A percentile compares a stretch with the other conserved stretches of the same genome.
phyloP scores from a whole-genome alignment of 2,888 invertebrate species.

The Augiades crinisus region DNA sequence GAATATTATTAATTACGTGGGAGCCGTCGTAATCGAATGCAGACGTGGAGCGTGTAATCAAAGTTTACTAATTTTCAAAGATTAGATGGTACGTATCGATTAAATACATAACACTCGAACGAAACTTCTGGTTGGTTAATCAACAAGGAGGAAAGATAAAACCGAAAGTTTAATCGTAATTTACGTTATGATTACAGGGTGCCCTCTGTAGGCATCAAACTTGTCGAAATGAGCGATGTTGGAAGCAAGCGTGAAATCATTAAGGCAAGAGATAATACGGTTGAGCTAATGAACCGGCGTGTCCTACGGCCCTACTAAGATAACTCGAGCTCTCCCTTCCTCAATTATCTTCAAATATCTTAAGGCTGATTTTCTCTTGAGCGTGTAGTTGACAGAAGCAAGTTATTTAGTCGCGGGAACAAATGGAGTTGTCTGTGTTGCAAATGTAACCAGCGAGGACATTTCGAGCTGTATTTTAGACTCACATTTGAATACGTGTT shows the following conservation, averaged over 20 bases:
- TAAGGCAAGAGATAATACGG: slow-evolving; percentile 64
- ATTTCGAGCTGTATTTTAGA: background rate
- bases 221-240: slow-evolving; percentile 45
- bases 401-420: slow-evolving; percentile 9
- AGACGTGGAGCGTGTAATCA: slow-evolving; percentile 43
- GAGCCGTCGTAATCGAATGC: slow-evolving; percentile 32
- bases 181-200: slow-evolving; percentile 59
- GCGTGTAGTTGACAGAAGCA: slow-evolving; percentile 20
- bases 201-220: slow-evolving; percentile 45
- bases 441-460: background rate
- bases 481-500: background rate
- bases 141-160: slow-evolving; percentile 59
- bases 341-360: slow-evolving; percentile 26
- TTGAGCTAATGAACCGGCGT: slow-evolving; percentile 61
- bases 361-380: slow-evolving; percentile 13
- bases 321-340: slow-evolving; percentile 38
- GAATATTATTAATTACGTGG: slow-evolving; percentile 25
- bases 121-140: slow-evolving; percentile 57
- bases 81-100: slow-evolving; percentile 55
- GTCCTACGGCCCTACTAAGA: slow-evolving; percentile 43
- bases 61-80: slow-evolving; percentile 53
- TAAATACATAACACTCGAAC: slow-evolving; percentile 51
- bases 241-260: slow-evolving; percentile 68
- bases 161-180: slow-evolving; percentile 65
- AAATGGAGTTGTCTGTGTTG: slow-evolving; percentile 2